Evolutionary conservation across 2,888 invertebrate species (phyloP), one percentile per base, ranked within the genome.

Genomic region (Zonitis immaculata): DNA sequence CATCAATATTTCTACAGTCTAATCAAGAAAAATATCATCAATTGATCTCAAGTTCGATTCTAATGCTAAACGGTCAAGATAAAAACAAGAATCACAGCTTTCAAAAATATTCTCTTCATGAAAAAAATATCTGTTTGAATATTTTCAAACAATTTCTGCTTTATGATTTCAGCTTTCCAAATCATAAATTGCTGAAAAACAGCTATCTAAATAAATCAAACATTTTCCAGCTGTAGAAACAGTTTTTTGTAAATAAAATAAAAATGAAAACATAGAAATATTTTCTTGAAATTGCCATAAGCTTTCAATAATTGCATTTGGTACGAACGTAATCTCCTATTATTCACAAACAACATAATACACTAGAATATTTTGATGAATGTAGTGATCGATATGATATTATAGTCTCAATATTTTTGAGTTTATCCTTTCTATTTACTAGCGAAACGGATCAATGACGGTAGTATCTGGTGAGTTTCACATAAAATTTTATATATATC

Each of bases 401-500:
- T n/a, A n/a, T 27, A 27, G 7, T 27, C 27, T 8, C 9, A 27
- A 8, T 27, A 9, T 35, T 9, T 35, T 5, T 4, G 18, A 8
- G 1, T 14, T 32, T 51, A 39, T 28, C 22, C 26, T 25, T 48
- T 35, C 39, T 51, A 52, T 52, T 49, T 49, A 49, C 46, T 44
- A 44, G 49, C 30, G 18, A 39, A n/a, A n/a, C 20, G 11, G n/a
- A n/a, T 20, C 20, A 47, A 52, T 52, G 22, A 22, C 51, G 26
- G 49, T 46, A 39, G 43, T 51, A 59, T 60, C 63, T 60, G 61
- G 61, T 59, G 59, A 63, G 55, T 57, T 59, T 60, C 60, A 56
- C 61, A 55, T 63, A 62, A 63, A 63, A 62, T 62, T 62, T 63
- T 63, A 63, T 63, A 59, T 49, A 58, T 56, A 52, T 57, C 51